Base-by-base conservation (phyloP, 2,113 vertebrate genomes). In the Acrocephalus kingi region DNA sequence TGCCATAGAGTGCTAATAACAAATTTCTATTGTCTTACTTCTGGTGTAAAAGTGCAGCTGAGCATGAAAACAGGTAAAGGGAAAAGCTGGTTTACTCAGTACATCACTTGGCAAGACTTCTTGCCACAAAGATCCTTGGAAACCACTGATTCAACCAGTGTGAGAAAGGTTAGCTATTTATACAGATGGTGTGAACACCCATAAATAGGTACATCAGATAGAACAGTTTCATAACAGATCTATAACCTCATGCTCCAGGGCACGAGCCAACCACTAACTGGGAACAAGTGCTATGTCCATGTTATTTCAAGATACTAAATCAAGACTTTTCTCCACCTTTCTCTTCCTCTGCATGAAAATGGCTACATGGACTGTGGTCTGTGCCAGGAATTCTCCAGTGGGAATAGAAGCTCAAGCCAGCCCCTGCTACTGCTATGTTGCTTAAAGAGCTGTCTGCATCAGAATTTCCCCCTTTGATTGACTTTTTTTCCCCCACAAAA, bases 211-310 rank as follows among this genome's bases (percentile, higher is more conserved):
- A 30, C 52, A 64, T 87, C 31, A 51, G 87, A 28, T 5, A 90
- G 86, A 90, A 78, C 72, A 78, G 80, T 95, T 97, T 92, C 88
- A n/a, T 93, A 96, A 94, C 85, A 80, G 61, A 93, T 94, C 94
- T 37, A 94, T 92, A 95, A 87, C 79, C 43, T 90, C 43, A 22
- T 25, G 83, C 94, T 81, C 49, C 76, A 85, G 94, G 85, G 88
- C 73, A 75, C 2, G 58, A 92, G 85, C 56, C 41, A 82, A 2
- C 52, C 49, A 19, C 62, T 72, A 30, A 67, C 82, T 39, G 41
- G 56, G 90, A 89, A 69, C 62, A 59, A 92, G 54, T 21, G 35
- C 61, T 81, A 37, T 24, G 64, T 56, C 64, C 88, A 56, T 21
- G 56, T 61, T 94, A 54, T 83, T 91, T 73, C 82, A 84, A 91